Base-by-base conservation (phyloP, 1,140 invertebrate genomes). In the Temnothorax longispinosus region DNA sequence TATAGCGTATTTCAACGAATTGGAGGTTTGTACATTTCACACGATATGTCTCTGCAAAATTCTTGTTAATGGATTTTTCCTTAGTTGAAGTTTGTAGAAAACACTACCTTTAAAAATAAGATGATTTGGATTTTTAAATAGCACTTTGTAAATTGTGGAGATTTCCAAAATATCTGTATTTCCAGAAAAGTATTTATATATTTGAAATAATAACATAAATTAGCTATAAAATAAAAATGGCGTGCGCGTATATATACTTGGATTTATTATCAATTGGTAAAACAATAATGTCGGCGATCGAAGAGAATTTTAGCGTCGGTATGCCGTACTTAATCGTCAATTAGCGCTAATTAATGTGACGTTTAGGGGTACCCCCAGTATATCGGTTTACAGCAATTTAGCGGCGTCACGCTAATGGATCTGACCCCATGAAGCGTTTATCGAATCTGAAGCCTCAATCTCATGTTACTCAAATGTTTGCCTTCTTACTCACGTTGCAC, bases 391-490 rank as follows among this genome's bases (percentile, higher is more conserved):
- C 76, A 67, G 78, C 64, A 50, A 64, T 87, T 81, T 71, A 47
- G 76, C 35, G 86, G 88, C 80, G 78, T 88, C 58, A 65, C 80
- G 47, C 50, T 90, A 86, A 88, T 89, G 75, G 75, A 80, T 80
- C 75, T 74, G 60, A 77, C 54, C 71, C 54, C 41, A 60, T 72
- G 88, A 84, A 87, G 78, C 74, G 88, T 85, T 90, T 87, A 88
- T 62, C 86, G 74, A 89, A 90, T 87, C 77, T 21, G 47, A 62
- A 35, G 47, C 50, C 67, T n/a, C 32, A 27, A 27, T 77, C 74
- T 72, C 41, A 41, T 52, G 35, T 65, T 47, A n/a, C 54, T 80
- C 56, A 89, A 90, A 87, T 90, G 87, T 90, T 90, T 90, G 75
- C 62, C 69, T 87, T 75, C 80, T 90, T 85, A 78, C 89, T 87